A percentile compares a stretch with the other conserved stretches of the same genome.
Conservation (phyloP, 1,140 invertebrate genomes). For the Teleopsis dalmanni region DNA sequence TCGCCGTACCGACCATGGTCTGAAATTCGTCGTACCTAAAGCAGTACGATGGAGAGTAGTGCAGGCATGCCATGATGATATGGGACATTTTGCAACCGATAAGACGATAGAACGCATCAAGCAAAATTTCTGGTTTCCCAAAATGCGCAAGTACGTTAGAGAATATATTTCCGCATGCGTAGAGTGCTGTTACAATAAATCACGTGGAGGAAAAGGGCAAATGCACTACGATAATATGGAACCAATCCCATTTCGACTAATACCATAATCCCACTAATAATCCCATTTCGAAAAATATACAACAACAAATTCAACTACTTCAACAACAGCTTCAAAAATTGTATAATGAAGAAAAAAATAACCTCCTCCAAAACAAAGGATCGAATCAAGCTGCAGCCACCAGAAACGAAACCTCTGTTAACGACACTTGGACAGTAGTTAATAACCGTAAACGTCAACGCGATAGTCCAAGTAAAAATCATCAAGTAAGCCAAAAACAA, state of each 20-base stretch:
- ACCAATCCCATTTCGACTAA: slow-evolving; percentile 25
- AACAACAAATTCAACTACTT: no score
- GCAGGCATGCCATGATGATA: slow-evolving; percentile 18
- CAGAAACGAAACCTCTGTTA: no score
- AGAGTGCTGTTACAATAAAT: slow-evolving; percentile 20
- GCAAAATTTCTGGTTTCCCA: slow-evolving; percentile 25
- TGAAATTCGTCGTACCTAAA: slow-evolving; percentile 10
- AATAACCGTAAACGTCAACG: no score
- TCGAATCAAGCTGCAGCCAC: no score
- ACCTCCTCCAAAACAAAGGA: no score
- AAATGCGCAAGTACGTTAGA: slow-evolving; percentile 22
- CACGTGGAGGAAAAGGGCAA: slow-evolving; percentile 18
- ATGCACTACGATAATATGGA: slow-evolving; percentile 27
- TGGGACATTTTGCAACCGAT: slow-evolving; percentile 21
- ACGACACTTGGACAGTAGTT: no score
- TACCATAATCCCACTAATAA: no score
- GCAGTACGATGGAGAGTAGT: slow-evolving; percentile 9
- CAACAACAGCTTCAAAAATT: no score
- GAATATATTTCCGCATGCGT: slow-evolving; percentile 14
- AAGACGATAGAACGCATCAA: slow-evolving; percentile 20
- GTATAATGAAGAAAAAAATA: no score
- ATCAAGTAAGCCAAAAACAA: no score
- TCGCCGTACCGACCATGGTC: background rate
- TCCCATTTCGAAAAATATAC: no score
- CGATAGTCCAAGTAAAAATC: no score